Base-by-base conservation (phyloP, 2,113 vertebrate genomes). In the Silurus glanis region DNA sequence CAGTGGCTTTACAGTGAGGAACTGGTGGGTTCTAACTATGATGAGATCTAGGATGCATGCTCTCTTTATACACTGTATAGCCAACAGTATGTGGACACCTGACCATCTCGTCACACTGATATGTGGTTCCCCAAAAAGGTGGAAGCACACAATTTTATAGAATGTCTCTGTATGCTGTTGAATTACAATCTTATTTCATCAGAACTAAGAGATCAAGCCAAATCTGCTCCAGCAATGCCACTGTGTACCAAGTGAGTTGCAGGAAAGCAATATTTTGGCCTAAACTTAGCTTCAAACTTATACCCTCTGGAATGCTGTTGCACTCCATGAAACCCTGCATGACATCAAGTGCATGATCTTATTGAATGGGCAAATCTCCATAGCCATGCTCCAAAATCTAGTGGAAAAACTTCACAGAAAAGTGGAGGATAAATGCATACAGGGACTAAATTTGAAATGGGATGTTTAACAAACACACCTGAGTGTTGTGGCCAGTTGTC, bases 1-100 rank as follows among this genome's bases (percentile, higher is more conserved):
- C 88, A 89, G 67, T 89, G 89, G 89, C 86, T 89, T 81, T 88
- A 88, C 81, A 83, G 84, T 84, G 84, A 88, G 25, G 47, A 9
- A 62, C 81, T 89, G 89, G 89, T 89, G 89, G 84, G 86, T 89
- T 74, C 14, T 21, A 5, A 1, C 2, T 21, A 28, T 56, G 25
- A 79, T 17, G 2, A 62, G 58, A 28, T 51, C 28, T 51, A n/a
- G 59, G 69, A 61, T 72, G 55, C 80, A 64, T 82, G 59, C 80
- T 45, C 66, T 84, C 21, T 28, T 28, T 83, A 25, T 55, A n/a
- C 45, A 25, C 55, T 59, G 5, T 58, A 58, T 58, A 12, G 19
- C 28, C 45, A 23, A 45, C 17, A 13, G 9, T 13, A 19, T 45
- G 51, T 78, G 74, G 51, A 55, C 19, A 61, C 13, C 25, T 19